A percentile compares a stretch with the other conserved stretches of the same genome.
Conservation (phyloP, 2,888 invertebrate genomes). For the Drosophila silvestris region DNA sequence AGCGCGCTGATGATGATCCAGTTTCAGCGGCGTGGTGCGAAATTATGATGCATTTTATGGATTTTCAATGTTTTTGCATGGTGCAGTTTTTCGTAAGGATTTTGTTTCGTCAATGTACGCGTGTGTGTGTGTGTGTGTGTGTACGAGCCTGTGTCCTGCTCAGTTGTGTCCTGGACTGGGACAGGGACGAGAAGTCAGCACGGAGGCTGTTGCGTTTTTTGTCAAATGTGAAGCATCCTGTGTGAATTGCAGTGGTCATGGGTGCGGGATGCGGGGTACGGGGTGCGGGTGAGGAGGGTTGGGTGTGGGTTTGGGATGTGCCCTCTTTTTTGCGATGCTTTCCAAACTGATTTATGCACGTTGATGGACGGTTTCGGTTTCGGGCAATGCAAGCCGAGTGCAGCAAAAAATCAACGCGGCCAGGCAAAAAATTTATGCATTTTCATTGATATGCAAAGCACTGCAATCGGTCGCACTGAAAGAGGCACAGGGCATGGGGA, state of each 20-base stretch:
- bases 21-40: slow-evolving; percentile 60
- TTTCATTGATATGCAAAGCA: slow-evolving; percentile 84
- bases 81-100: slow-evolving; percentile 64
- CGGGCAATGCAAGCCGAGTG: slow-evolving; percentile 56
- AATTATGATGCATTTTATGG: slow-evolving; percentile 86
- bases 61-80: slow-evolving; percentile 84
- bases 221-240: slow-evolving; percentile 73
- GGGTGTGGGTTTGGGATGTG: background rate
- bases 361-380: slow-evolving; percentile 78
- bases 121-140: slow-evolving; percentile 38
- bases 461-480: slow-evolving; percentile 41
- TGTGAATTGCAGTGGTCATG: slow-evolving; percentile 15
- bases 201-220: slow-evolving; percentile 49
- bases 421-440: slow-evolving; percentile 78
- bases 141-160: slow-evolving; percentile 37
- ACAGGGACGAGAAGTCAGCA: background rate
- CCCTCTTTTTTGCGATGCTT: slow-evolving; percentile 42
- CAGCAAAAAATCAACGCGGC: slow-evolving; percentile 56
- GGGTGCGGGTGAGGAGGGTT: slow-evolving; percentile 10
- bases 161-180: slow-evolving; percentile 7
- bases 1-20: slow-evolving; percentile 60
- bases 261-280: background rate
- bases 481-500: background rate
- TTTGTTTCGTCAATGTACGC: slow-evolving; percentile 67
- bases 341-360: slow-evolving; percentile 83